Base-by-base conservation (phyloP, 2,797 vertebrate genomes). In the Megalops cyprinoides region DNA sequence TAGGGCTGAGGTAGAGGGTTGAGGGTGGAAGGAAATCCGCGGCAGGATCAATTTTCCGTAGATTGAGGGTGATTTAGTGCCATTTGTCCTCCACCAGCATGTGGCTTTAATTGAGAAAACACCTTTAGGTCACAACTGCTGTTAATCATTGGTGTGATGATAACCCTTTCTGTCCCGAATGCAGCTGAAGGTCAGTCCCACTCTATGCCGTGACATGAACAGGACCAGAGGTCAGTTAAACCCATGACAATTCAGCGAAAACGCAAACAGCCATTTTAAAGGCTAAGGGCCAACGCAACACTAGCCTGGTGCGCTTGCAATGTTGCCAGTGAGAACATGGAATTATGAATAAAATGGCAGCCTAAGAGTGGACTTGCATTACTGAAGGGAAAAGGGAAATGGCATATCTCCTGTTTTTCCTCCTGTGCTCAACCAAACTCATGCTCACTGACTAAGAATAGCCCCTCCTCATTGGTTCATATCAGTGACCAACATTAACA, bases 91-190 rank as follows among this genome's bases (percentile, higher is more conserved):
- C 62, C 49, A 60, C n/a, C 42, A n/a, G 39, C n/a, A 39, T 60
- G 65, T 8, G 18, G 48, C 46, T 75, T 81, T 77, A 81, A 81
- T 65, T 80, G 79, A 42, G 79, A 80, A 80, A n/a, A 25, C 58
- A 80, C 39, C 23, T 74, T 67, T 42, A 34, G 49, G 44, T 67
- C 60, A 9, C 60, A 37, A 60, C 58, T 34, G 4, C 74, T 69
- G 80, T 81, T 81, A 81, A 62, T 76, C 71, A 28, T 15, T n/a
- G 37, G 1, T 3, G 74, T 44, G 65, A 28, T 46, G 9, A 42
- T 60, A 15, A 65, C 74, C 48, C 37, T 25, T 46, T 46, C 39
- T 37, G 18, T 71, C 28, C n/a, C 8, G 25, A 25, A 18, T 14
- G 39, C 34, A 53, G 39, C 31, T 58, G 31, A 58, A 74, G 37